Percentiles rank a stretch among this genome's conserved stretches.
Evolutionary conservation across 1,140 invertebrate species (phyloP).

Genomic region (Patella vulgata): DNA sequence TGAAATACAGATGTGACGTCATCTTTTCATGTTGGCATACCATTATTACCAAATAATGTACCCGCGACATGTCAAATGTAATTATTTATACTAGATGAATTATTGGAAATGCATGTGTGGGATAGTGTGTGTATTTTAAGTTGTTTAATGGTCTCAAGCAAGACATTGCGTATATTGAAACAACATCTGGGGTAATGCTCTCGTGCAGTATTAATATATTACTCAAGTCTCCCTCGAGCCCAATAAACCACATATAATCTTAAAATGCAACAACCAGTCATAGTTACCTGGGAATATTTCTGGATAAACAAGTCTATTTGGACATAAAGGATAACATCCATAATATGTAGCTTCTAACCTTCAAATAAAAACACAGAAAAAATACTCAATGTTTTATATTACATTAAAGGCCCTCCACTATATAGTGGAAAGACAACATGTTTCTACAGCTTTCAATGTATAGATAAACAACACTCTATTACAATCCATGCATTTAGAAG

Average conservation of each 20-base stretch:
- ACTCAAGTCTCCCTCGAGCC: background rate
- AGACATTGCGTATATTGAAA: no score
- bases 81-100: background rate
- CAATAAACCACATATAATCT: background rate
- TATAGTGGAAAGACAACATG: background rate
- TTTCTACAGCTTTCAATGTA: background rate
- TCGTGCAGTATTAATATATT: no score
- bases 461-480: background rate
- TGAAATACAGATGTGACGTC: no score
- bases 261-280: background rate
- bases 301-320: conserved; percentile 78
- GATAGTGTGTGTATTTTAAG: no score
- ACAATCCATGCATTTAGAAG: background rate
- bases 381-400: conserved; percentile 19
- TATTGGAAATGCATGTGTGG: no score
- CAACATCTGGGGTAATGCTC: no score
- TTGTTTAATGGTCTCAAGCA: no score
- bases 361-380: conserved; percentile 44
- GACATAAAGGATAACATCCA: conserved; percentile 77
- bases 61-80: background rate
- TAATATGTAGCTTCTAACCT: conserved; percentile 77
- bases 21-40: no score
- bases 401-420: background rate
- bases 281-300: conserved; percentile 75
- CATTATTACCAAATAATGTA: background rate